Evolutionary conservation across 2,888 invertebrate species (phyloP).

Genomic region (Cephonodes hylas): DNA sequence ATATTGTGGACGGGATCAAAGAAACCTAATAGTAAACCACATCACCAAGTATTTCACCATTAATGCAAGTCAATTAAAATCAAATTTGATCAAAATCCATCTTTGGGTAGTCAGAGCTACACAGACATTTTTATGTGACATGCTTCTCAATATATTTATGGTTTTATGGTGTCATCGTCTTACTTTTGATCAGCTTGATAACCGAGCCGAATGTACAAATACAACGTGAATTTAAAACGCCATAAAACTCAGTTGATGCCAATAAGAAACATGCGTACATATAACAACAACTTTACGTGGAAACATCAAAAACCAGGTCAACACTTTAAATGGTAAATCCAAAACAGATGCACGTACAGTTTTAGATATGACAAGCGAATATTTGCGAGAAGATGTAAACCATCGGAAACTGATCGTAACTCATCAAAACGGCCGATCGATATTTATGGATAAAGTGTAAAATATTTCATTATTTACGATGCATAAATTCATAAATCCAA

Average conservation of each 20-base stretch:
- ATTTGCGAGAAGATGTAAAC: slow-evolving; percentile 2
- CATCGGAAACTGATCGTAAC: neutral
- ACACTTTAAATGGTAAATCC: neutral
- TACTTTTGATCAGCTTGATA: too few species aligned
- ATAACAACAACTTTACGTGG: neutral
- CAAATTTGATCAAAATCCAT: too few species aligned
- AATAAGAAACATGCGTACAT: neutral
- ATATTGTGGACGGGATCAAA: too few species aligned
- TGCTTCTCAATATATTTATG: too few species aligned
- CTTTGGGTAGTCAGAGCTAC: too few species aligned
- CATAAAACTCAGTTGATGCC: neutral
- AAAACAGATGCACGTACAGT: slow-evolving; percentile 5
- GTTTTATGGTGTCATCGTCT: too few species aligned
- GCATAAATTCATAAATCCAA: neutral
- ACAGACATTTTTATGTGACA: too few species aligned
- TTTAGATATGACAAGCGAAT: slow-evolving; percentile 13
- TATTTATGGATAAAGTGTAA: neutral
- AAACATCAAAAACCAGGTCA: neutral
- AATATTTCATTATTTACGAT: neutral
- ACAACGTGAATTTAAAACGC: too few species aligned
- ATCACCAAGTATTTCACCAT: too few species aligned
- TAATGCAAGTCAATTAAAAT: too few species aligned
- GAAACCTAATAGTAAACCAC: too few species aligned
- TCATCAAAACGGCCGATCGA: neutral
- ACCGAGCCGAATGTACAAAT: too few species aligned